These are phyloP conservation scores for Tenthredo livida DNA, from an alignment of 2,888 invertebrate species.

Conservation along the genomic window DNA sequence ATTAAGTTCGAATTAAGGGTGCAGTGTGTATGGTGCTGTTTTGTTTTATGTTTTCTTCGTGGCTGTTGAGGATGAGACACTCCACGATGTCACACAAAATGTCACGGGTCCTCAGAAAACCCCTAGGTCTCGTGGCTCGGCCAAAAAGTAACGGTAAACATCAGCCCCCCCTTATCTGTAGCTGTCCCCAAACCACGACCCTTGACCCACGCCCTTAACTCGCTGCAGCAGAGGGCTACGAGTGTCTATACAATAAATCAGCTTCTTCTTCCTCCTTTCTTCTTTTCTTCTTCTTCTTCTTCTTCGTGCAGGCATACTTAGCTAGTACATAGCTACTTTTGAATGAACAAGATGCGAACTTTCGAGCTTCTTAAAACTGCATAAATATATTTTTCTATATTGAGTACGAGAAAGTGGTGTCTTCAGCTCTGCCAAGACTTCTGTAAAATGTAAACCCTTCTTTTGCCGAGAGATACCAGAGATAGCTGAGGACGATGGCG, in stretches of 20 bases:
- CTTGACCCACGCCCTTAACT: constrained; percentile 63
- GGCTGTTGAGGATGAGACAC: constrained; percentile 43
- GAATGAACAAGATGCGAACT: background rate
- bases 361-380: background rate
- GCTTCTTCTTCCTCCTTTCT: constrained; percentile 6
- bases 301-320: background rate
- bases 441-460: constrained; percentile 9
- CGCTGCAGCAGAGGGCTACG: background rate
- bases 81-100: constrained; percentile 48
- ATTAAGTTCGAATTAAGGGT: constrained; percentile 22
- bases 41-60: constrained; percentile 33
- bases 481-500: background rate
- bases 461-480: background rate
- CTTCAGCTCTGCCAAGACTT: background rate
- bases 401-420: background rate
- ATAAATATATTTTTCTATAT: background rate
- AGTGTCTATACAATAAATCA: constrained; percentile 61
- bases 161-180: constrained; percentile 60
- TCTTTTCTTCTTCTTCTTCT: constrained; percentile 4
- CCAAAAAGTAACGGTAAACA: constrained; percentile 69
- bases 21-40: constrained; percentile 6
- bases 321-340: too few relatives aligned
- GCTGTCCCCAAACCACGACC: constrained; percentile 64
- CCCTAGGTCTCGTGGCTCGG: constrained; percentile 1
- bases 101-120: constrained; percentile 46